A percentile compares a stretch with the other conserved stretches of the same genome.
Evolutionary conservation across 1,140 invertebrate species (phyloP).

Genomic region (Trachelipus rathkii): DNA sequence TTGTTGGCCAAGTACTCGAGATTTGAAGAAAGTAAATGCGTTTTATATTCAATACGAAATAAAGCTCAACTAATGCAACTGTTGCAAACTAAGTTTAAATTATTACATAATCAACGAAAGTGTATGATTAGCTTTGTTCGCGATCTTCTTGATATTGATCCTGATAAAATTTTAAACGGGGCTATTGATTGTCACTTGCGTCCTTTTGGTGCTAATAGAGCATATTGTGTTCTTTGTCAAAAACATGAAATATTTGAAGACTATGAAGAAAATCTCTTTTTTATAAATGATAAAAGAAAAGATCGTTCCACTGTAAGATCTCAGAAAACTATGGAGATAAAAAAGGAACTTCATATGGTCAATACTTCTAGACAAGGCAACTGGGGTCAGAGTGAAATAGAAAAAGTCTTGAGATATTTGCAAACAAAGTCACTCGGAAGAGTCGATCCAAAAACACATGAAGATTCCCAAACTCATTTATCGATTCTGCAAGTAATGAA

Average conservation of each 20-base stretch:
- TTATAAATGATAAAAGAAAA: slow-evolving; percentile 49
- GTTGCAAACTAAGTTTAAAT: slow-evolving; percentile 52
- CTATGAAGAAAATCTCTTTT: slow-evolving; percentile 59
- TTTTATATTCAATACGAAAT: slow-evolving; percentile 34
- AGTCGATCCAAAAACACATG: slow-evolving; percentile 49
- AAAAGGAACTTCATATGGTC: slow-evolving; percentile 48
- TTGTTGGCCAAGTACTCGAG: slow-evolving; percentile 45
- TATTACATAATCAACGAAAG: slow-evolving; percentile 51
- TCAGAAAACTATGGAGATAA: slow-evolving; percentile 38
- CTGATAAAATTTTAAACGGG: slow-evolving; percentile 54
- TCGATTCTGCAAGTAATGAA: slow-evolving; percentile 60
- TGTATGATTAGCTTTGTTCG: slow-evolving; percentile 50
- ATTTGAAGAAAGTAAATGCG: slow-evolving; percentile 43
- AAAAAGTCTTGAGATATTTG: slow-evolving; percentile 56
- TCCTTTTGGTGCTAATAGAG: slow-evolving; percentile 45
- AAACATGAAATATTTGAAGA: slow-evolving; percentile 55
- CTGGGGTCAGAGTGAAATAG: slow-evolving; percentile 58
- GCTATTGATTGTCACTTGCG: slow-evolving; percentile 66
- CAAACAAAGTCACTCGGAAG: slow-evolving; percentile 47
- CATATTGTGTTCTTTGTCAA: slow-evolving; percentile 54
- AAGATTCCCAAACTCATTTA: slow-evolving; percentile 58
- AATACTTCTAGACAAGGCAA: slow-evolving; percentile 53
- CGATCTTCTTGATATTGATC: slow-evolving; percentile 49
- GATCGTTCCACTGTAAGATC: slow-evolving; percentile 41
- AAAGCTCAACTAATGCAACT: slow-evolving; percentile 51